phyloP scores from a whole-genome alignment of 2,113 vertebrate species.

The Sander lucioperca region DNA sequence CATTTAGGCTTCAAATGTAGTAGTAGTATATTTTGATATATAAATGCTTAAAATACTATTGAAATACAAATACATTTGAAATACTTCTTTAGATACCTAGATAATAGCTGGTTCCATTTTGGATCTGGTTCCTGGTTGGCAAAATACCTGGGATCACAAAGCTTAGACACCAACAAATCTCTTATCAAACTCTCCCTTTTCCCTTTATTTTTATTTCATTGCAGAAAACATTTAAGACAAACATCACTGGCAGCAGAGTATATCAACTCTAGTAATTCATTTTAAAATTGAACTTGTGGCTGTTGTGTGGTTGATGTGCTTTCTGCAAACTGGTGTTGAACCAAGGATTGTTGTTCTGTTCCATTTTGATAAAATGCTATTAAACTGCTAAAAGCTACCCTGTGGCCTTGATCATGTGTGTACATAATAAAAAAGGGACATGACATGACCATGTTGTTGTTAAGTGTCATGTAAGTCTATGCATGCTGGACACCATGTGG shows the following conservation, averaged over 20 bases:
- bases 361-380: too few species aligned
- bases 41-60: too few species aligned
- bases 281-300: not conserved
- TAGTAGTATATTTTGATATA: too few species aligned
- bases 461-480: too few species aligned
- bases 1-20: too few species aligned
- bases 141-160: not conserved
- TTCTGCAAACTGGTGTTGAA: not conserved
- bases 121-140: not conserved
- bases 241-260: not conserved
- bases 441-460: too few species aligned
- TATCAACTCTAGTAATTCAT: not conserved
- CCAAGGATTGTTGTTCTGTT: too few species aligned
- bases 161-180: not conserved
- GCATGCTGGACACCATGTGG: not conserved
- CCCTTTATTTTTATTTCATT: not conserved
- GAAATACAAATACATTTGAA: too few species aligned
- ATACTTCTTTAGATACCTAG: not conserved
- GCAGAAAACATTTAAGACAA: not conserved
- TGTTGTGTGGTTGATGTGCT: not conserved
- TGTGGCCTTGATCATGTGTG: too few species aligned
- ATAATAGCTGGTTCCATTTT: not conserved
- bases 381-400: too few species aligned
- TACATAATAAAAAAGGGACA: too few species aligned
- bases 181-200: not conserved